Conservation (phyloP, 2,113 vertebrate genomes). For the Nycticorax nycticorax region DNA sequence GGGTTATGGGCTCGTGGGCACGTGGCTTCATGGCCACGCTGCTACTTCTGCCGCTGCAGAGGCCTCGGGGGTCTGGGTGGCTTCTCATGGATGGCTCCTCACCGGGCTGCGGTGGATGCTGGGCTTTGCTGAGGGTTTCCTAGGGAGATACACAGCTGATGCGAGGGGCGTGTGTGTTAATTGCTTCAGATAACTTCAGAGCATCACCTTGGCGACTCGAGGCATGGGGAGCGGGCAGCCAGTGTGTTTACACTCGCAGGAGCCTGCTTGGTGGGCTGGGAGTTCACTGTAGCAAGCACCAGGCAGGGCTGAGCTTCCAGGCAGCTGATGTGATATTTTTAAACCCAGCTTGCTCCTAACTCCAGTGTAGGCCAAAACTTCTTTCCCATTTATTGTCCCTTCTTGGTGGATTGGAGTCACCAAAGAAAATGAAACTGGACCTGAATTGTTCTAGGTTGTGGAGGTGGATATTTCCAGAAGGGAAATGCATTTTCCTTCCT, state of each 20-base stretch:
- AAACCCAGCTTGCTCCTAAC: background rate
- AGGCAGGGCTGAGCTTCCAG: background rate
- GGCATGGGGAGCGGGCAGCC: background rate
- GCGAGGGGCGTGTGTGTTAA: background rate
- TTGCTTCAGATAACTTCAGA: background rate
- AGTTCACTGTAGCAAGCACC: background rate
- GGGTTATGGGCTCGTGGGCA: background rate
- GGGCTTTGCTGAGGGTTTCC: background rate
- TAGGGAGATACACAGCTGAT: background rate
- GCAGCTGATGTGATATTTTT: background rate
- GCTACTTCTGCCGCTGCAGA: background rate
- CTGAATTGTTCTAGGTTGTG: background rate
- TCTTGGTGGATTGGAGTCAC: background rate
- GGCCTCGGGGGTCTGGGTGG: background rate
- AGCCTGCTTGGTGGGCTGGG: background rate
- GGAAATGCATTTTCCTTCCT: background rate
- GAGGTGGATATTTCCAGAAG: background rate
- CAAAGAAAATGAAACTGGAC: background rate
- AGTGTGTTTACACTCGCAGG: accelerated
- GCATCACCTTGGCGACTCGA: background rate
- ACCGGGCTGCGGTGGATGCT: background rate
- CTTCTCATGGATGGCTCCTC: background rate
- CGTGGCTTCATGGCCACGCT: background rate
- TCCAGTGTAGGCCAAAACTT: background rate
- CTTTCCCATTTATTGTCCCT: background rate